Evolutionary conservation across 1,140 invertebrate species (phyloP).

Genomic region (Harpegnathos saltator): DNA sequence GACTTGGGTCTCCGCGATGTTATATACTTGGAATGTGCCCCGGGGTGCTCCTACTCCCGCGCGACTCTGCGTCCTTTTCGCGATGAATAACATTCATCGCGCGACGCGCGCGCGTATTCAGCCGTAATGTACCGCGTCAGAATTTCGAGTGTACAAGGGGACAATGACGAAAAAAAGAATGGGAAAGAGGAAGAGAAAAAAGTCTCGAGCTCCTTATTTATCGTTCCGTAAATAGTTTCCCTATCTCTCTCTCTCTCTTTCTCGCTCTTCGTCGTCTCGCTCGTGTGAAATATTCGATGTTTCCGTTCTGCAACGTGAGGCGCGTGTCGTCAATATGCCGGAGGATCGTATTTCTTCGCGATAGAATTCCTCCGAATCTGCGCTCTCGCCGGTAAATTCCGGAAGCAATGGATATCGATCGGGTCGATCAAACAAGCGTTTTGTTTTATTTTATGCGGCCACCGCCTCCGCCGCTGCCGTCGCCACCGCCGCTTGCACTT

Average conservation of each 20-base stretch:
- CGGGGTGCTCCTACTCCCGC: constrained; percentile 30
- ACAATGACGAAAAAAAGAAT: not conserved
- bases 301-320: constrained; percentile 29
- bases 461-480: too few relatives aligned
- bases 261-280: not conserved
- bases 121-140: constrained; percentile 8
- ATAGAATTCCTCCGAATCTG: constrained; percentile 51
- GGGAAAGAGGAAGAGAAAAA: not conserved
- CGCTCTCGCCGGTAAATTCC: constrained; percentile 25
- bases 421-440: constrained; percentile 43
- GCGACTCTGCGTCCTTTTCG: constrained; percentile 18
- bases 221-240: constrained; percentile 34
- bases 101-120: constrained; percentile 33
- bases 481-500: too few relatives aligned
- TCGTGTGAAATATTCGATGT: constrained; percentile 37
- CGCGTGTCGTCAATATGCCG: constrained; percentile 47
- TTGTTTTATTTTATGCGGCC: constrained; percentile 49
- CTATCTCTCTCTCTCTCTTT: not conserved
- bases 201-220: constrained; percentile 32
- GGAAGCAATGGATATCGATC: constrained; percentile 45
- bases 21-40: constrained; percentile 40
- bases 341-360: constrained; percentile 46
- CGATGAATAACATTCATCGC: constrained; percentile 51
- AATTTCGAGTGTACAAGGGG: constrained; percentile 17
- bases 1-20: constrained; percentile 19